A percentile compares a stretch with the other conserved stretches of the same genome.
Evolutionary conservation across 2,888 invertebrate genomes (phyloP).

Genomic region (Heliconius hortense): DNA sequence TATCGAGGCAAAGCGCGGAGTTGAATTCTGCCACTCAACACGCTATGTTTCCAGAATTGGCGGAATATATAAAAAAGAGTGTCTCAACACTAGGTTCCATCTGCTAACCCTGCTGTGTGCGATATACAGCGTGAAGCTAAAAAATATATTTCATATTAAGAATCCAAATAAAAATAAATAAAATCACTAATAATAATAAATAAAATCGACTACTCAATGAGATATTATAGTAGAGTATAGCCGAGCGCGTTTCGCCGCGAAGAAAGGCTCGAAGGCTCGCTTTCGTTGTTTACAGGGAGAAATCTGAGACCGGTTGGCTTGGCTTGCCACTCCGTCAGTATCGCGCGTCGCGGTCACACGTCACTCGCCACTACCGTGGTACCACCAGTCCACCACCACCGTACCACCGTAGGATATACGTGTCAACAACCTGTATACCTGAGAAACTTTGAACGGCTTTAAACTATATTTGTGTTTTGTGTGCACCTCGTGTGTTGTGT

Average conservation of each 20-base stretch:
- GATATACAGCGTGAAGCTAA: not conserved
- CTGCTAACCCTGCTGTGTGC: not conserved
- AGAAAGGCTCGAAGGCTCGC: constrained; percentile 76
- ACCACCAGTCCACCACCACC: constrained; percentile 36
- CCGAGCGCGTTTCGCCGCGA: constrained; percentile 68
- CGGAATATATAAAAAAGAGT: not conserved
- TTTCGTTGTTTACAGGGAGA: constrained; percentile 81
- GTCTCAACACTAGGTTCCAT: not conserved
- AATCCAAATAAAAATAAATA: too few species aligned
- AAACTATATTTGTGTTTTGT: constrained; percentile 35
- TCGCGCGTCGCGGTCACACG: constrained; percentile 58
- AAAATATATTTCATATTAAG: not conserved
- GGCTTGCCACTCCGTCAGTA: constrained; percentile 48
- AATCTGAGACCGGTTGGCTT: constrained; percentile 71
- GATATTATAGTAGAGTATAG: constrained; percentile 54
- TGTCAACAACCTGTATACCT: constrained; percentile 42
- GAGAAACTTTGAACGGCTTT: constrained; percentile 28
- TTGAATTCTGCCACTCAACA: not conserved
- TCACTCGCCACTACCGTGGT: constrained; percentile 47
- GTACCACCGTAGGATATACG: constrained; percentile 23
- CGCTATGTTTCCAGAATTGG: not conserved
- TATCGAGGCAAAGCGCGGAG: not conserved
- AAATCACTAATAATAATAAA: too few species aligned
- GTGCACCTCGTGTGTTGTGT: constrained; percentile 43
- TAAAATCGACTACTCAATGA: constrained; percentile 43